Conservation (phyloP, 1,140 invertebrate species). For the Magallana gigas region DNA sequence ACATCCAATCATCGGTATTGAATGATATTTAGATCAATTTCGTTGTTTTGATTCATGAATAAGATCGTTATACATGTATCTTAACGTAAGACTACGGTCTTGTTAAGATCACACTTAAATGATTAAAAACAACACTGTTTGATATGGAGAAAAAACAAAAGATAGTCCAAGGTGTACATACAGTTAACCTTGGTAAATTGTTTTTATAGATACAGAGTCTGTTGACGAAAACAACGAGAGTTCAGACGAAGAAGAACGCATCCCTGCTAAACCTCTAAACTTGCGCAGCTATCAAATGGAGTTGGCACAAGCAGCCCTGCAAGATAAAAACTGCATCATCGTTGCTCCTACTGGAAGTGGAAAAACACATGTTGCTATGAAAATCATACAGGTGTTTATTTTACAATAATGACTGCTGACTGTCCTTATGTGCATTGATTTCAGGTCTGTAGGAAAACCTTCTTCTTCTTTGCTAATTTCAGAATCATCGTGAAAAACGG, state of each 20-base stretch:
- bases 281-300: slow-evolving; percentile 64
- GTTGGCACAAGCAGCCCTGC: slow-evolving; percentile 55
- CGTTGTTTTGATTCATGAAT: too few species aligned
- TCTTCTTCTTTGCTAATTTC: not conserved
- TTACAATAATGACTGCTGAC: not conserved
- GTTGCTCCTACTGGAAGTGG: slow-evolving; percentile 69
- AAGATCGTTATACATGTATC: too few species aligned
- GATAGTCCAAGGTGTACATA: too few species aligned
- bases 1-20: not conserved
- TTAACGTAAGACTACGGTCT: too few species aligned
- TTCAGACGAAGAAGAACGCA: not conserved
- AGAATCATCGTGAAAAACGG: slow-evolving; percentile 55
- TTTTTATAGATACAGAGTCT: not conserved
- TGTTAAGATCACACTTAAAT: too few species aligned
- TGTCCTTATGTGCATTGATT: not conserved
- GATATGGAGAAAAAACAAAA: not conserved
- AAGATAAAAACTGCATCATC: slow-evolving; percentile 67
- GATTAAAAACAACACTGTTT: not conserved
- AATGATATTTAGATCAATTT: too few species aligned
- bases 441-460: not conserved
- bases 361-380: slow-evolving; percentile 69
- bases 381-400: slow-evolving; percentile 58
- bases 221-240: slow-evolving; percentile 1
- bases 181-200: too few species aligned
- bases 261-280: not conserved